These are phyloP conservation scores for Podilymbus podiceps DNA, from an alignment of 2,113 vertebrate genomes.

Conservation along the genomic window DNA sequence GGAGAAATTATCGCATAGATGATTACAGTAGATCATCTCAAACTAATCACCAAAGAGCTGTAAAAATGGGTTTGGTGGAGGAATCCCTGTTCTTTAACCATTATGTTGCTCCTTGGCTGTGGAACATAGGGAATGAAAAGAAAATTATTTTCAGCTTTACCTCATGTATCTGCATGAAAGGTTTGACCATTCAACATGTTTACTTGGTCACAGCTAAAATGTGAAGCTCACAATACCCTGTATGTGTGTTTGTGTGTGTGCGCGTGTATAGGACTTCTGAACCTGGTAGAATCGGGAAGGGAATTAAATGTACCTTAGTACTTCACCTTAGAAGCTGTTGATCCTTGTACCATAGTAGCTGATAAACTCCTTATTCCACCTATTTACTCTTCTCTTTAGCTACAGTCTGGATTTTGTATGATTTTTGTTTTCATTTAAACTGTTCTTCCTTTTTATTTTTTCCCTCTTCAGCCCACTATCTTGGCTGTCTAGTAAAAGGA, in stretches of 20 bases:
- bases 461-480: background rate
- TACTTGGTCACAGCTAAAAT: background rate
- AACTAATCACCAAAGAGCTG: background rate
- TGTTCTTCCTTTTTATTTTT: background rate
- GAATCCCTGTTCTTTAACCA: background rate
- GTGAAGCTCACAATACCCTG: background rate
- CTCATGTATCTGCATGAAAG: background rate
- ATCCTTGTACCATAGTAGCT: background rate
- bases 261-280: background rate
- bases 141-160: background rate
- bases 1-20: background rate
- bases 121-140: background rate
- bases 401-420: background rate
- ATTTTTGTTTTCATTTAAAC: background rate
- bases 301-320: background rate
- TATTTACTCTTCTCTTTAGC: background rate
- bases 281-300: background rate
- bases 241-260: background rate
- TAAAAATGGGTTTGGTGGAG: background rate
- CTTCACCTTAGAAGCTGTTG: background rate
- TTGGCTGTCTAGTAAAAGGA: background rate
- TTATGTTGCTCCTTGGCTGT: background rate
- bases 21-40: background rate
- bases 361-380: background rate
- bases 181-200: background rate